These are phyloP conservation scores for Stictocephala bisonia DNA, from an alignment of 2,888 invertebrate species.

Conservation along the genomic window DNA sequence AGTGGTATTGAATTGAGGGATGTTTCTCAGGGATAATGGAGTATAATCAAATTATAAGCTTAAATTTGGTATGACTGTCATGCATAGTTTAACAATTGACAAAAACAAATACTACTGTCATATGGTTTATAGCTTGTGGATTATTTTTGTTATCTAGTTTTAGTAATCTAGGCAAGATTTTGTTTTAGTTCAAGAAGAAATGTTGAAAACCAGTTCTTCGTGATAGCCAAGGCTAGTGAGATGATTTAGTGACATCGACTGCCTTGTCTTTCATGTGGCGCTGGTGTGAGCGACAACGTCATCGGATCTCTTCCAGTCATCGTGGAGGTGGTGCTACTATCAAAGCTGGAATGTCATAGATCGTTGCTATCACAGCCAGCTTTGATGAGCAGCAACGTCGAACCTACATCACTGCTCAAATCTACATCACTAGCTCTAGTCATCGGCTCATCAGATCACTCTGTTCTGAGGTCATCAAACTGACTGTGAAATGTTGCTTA, in stretches of 20 bases:
- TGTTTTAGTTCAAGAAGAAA: no score
- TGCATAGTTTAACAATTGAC: no score
- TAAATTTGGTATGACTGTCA: no score
- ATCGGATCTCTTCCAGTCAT: neutral
- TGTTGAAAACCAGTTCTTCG: constrained; percentile 66
- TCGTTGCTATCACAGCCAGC: constrained; percentile 90
- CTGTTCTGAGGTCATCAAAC: constrained; percentile 76
- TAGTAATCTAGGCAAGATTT: no score
- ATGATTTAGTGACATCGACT: constrained; percentile 88
- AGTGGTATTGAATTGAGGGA: no score
- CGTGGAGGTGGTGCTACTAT: constrained; percentile 72
- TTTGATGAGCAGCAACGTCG: constrained; percentile 82
- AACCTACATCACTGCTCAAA: constrained; percentile 23
- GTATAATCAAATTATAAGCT: no score
- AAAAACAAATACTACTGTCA: no score
- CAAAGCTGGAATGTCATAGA: constrained; percentile 88
- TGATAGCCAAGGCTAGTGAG: constrained; percentile 99
- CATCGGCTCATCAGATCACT: neutral
- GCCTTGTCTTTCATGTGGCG: constrained; percentile 97
- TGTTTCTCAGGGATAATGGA: no score
- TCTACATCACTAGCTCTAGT: neutral
- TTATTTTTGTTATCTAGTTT: no score
- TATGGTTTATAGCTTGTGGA: no score
- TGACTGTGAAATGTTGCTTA: constrained; percentile 83
- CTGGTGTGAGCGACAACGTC: neutral